Base-by-base conservation (phyloP, 92 coral and sea anemone genomes). In the Pocillopora meandrina region DNA sequence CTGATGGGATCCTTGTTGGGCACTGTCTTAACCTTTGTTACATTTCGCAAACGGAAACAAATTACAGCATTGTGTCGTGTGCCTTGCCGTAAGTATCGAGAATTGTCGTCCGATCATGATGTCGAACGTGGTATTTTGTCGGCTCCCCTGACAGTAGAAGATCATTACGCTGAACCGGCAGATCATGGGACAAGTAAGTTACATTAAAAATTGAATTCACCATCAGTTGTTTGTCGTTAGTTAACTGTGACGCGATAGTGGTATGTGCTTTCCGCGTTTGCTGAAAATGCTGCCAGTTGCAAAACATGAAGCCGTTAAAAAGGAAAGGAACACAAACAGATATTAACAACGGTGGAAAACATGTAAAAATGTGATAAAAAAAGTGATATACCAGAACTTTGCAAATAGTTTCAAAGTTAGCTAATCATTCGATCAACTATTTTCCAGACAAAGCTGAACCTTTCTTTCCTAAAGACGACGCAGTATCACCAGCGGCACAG, bases 111-210 rank as follows among this genome's bases (percentile, higher is more conserved):
- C 21, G 86, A 82, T 56, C 16, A 10, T 62, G 79, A 83, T 2
- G 21, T 60, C 21, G 78, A 82, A 19, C 19, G 23, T 49, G 74
- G 73, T 0, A 19, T 63, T 9, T 42, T 72, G 42, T 72, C 86
- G 61, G 79, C 7, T 15, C 18, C 74, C 34, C 20, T 56, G 78
- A 74, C 63, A 34, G 80, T 63, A 4, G 86, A 83, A 63, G 78
- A 56, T 42, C 86, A 56, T 17, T 63, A 83, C 19, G 80, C 47
- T 16, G 86, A 83, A 17, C 72, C 59, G 26, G 21, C 60, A 47
- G 34, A 2, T 5, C 6, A 49, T 10, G n/a, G 20, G 63, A 15
- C 2, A 83, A 74, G 86, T 83, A 33, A 73, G 86, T 71, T 26
- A 61, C 19, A 56, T 55, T 0, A 75, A 69, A 68, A 8, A 69